Percentiles rank a stretch among this genome's conserved stretches.
Conservation (phyloP, 1,140 invertebrate species). For the Scylla paramamosain region DNA sequence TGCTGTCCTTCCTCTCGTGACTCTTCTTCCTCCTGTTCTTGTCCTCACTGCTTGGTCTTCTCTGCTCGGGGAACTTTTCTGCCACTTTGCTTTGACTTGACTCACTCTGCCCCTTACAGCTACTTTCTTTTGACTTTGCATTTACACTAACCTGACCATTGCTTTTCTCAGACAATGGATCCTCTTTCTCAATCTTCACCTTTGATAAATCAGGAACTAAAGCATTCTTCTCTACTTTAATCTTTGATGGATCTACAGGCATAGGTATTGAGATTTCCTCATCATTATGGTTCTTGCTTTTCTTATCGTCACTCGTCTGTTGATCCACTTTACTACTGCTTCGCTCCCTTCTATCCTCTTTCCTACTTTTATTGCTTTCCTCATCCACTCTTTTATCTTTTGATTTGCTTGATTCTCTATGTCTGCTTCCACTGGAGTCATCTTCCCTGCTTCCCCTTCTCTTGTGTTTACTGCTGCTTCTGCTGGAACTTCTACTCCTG, state of each 20-base stretch:
- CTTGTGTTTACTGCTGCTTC: not conserved
- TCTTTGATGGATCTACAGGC: conserved; percentile 63
- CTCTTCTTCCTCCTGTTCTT: conserved; percentile 24
- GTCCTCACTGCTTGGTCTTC: conserved; percentile 13
- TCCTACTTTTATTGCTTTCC: not conserved
- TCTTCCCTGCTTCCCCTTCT: not conserved
- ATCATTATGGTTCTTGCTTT: not conserved
- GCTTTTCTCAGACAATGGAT: not conserved
- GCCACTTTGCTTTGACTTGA: not conserved
- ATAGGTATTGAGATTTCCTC: conserved; percentile 55
- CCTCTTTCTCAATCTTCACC: conserved; percentile 61
- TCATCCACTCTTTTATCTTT: not conserved
- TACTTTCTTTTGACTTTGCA: not conserved
- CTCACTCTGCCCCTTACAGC: not conserved
- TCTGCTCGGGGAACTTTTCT: not conserved
- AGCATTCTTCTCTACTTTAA: conserved; percentile 64
- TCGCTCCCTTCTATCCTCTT: conserved; percentile 21
- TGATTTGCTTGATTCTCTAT: not conserved
- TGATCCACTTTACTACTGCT: not conserved
- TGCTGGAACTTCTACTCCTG: not conserved
- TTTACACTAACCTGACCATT: not conserved
- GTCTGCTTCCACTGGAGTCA: not conserved
- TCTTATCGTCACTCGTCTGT: not conserved
- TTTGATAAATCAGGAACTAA: conserved; percentile 50
- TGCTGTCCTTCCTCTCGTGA: conserved; percentile 44